phyloP scores from a whole-genome alignment of 1,140 invertebrate species.

The Rhizoglyphus robini region DNA sequence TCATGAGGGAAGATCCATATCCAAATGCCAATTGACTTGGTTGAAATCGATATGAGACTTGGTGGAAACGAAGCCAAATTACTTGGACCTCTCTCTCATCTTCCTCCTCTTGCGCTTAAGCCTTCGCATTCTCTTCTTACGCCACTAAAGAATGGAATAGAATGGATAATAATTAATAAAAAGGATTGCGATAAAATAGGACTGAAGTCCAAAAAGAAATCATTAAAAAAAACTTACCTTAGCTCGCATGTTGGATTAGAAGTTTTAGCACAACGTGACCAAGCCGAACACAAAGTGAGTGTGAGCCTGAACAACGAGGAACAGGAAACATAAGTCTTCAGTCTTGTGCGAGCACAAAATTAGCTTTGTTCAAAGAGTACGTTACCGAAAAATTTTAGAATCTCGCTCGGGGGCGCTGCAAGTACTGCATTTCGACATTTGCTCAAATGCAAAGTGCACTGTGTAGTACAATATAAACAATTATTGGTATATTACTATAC shows the following conservation, averaged over 20 bases:
- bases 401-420: too few relatives aligned
- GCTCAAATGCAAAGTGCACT: too few relatives aligned
- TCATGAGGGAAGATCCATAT: neutral
- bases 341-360: neutral
- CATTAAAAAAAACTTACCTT: constrained; percentile 17
- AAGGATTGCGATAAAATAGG: neutral
- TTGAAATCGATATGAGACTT: neutral
- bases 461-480: too few relatives aligned
- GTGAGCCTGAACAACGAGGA: neutral
- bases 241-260: neutral
- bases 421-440: too few relatives aligned
- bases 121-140: constrained; percentile 38
- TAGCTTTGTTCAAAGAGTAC: neutral
- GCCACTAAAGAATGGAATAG: constrained; percentile 29
- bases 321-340: neutral
- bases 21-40: neutral
- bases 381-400: too few relatives aligned
- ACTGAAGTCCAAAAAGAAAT: too few relatives aligned
- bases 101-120: constrained; percentile 39
- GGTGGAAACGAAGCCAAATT: constrained; percentile 22
- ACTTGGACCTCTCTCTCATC: constrained; percentile 39
- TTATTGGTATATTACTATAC: too few relatives aligned
- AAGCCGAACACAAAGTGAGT: neutral
- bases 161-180: neutral
- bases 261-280: neutral